Evolutionary conservation across 2,888 invertebrate genomes (phyloP), one percentile per base, ranked within the genome.

Genomic region (Alviniconcha strummeri): DNA sequence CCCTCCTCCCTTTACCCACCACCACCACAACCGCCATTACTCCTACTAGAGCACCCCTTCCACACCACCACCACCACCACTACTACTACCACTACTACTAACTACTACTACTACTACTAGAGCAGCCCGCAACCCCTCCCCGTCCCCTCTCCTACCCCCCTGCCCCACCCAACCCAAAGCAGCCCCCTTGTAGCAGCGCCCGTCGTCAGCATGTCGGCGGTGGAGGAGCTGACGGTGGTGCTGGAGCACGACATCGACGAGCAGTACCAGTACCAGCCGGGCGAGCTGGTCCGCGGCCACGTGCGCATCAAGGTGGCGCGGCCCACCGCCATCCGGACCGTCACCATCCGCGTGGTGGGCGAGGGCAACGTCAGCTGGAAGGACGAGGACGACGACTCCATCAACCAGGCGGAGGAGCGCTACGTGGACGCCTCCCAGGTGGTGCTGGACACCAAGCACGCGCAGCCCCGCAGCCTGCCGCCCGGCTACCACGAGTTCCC

Each of bases 171-270:
- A 36, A 36, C 36, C 36, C 36, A 36, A 36, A 36, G 36, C 36
- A 36, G 36, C 36, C 36, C 36, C 36, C 36, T 36, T 36, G 36
- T 3, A 36, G 36, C 36, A 36, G 36, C 36, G 36, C 36, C 36
- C 36, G 36, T 36, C 60, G 13, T 60, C 60, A 60, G 55, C 11
- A 87, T 87, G 86, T 88, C 88, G 19, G 83, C 87, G 5, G 77
- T 91, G 55, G 88, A 90, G 81, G 85, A 88, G 74, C 87, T 93
- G 77, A 89, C 89, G 56, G 92, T 93, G 6, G 87, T 87, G 36
- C 87, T 93, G 67, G 93, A 93, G 84, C 93, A 93, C 85, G 93
- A 93, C 85, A 93, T 93, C 19, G 93, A 93, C 86, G 93, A 93
- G 85, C 93, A 93, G 85, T 93, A 93, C 84, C 93, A 93, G 88